Base-by-base conservation (phyloP, 2,797 vertebrate genomes). In the Alfaro cultratus region DNA sequence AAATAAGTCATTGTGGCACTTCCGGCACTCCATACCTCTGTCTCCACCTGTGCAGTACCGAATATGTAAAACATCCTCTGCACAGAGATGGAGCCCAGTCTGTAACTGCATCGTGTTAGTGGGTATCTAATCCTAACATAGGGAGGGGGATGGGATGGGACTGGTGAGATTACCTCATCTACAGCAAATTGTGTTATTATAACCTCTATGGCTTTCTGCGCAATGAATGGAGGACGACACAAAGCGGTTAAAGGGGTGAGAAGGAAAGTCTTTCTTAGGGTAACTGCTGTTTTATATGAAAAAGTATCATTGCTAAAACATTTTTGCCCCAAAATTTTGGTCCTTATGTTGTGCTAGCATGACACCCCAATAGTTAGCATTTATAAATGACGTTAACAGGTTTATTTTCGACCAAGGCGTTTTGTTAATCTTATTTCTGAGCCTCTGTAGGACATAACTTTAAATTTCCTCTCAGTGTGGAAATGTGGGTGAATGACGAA, bases 91-190 rank as follows among this genome's bases (percentile, higher is more conserved):
- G 72, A 78, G 74, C 60, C 73, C 75, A 49, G 70, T 79, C 78
- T 72, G 49, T 83, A 79, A 89, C 75, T 81, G 85, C 88, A 90
- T 91, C 83, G 84, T 75, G 87, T 91, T 88, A 80, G 86, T 51
- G 81, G 79, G 53, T 83, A 82, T 86, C 76, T 83, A 85, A 89
- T 89, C 89, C 86, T 76, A 92, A 90, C 88, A 91, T 88, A 86
- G 53, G 64, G 87, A 85, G 90, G 90, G 88, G 90, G 84, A 84
- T 81, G 90, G 92, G 90, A 62, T 71, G 78, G 41, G 68, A 82
- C 80, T 9, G 55, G 80, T 83, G 41, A 81, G 85, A 93, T 94
- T 91, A 94, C 92, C 92, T 94, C 93, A 94, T 93, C 89, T 73
- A 85, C 76, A 55, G 51, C 82, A 85, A 89, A 91, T 85, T 92